Evolutionary conservation across 1,140 invertebrate species (phyloP).

Genomic region (Neotoxoptera formosana): DNA sequence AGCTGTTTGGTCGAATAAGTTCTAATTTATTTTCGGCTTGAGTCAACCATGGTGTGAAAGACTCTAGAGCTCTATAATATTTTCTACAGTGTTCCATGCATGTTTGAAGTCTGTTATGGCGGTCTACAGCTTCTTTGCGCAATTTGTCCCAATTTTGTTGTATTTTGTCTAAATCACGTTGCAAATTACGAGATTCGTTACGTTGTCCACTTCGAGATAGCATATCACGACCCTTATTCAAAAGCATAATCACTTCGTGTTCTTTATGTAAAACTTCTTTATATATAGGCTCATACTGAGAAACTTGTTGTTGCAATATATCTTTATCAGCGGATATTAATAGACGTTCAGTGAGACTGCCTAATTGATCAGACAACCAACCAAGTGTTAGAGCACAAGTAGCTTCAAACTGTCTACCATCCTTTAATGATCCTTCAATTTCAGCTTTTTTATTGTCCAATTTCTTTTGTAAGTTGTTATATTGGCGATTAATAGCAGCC

Average conservation of each 20-base stretch:
- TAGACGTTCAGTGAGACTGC: slow-evolving; percentile 76
- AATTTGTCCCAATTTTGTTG: slow-evolving; percentile 90
- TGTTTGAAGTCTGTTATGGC: slow-evolving; percentile 84
- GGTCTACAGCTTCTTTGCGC: slow-evolving; percentile 82
- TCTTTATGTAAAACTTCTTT: slow-evolving; percentile 87
- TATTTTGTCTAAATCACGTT: slow-evolving; percentile 83
- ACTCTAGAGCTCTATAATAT: slow-evolving; percentile 83
- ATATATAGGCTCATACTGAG: slow-evolving; percentile 88
- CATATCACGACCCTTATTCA: slow-evolving; percentile 88
- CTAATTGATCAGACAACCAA: slow-evolving; percentile 84
- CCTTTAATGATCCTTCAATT: slow-evolving; percentile 80
- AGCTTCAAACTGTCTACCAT: slow-evolving; percentile 85
- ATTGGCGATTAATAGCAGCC: slow-evolving; percentile 80
- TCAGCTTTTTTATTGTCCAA: slow-evolving; percentile 89
- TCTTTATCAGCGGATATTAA: slow-evolving; percentile 86
- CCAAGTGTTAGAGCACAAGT: slow-evolving; percentile 85
- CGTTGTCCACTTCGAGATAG: slow-evolving; percentile 67
- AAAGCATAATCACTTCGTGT: slow-evolving; percentile 91
- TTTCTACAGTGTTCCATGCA: slow-evolving; percentile 92
- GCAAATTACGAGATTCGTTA: slow-evolving; percentile 67
- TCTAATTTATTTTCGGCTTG: slow-evolving; percentile 87
- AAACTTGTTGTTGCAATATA: slow-evolving; percentile 84
- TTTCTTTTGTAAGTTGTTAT: slow-evolving; percentile 86
- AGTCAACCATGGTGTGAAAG: slow-evolving; percentile 86
- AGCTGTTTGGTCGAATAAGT: slow-evolving; percentile 78